Percentiles rank a stretch among this genome's conserved stretches.
These are phyloP conservation scores for Sandelia bainsii DNA, from an alignment of 2,797 vertebrate genomes.

Conservation along the genomic window DNA sequence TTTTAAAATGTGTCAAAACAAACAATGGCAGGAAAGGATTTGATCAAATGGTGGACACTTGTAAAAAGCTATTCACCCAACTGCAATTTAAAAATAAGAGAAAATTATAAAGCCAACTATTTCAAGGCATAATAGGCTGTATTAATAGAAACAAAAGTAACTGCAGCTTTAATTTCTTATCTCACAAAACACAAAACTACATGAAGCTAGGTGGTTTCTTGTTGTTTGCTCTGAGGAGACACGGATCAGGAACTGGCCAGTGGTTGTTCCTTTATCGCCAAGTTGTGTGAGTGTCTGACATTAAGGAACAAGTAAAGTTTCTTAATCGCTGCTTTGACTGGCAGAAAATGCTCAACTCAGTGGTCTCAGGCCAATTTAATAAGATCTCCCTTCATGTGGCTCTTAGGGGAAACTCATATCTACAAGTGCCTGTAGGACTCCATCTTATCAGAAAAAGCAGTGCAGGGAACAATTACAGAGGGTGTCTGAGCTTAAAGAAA, in stretches of 20 bases:
- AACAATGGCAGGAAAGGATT: constrained; percentile 27
- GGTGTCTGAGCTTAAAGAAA: constrained; percentile 55
- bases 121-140: background rate
- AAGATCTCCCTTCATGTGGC: constrained; percentile 65
- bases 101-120: background rate
- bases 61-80: constrained; percentile 5
- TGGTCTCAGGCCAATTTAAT: constrained; percentile 59
- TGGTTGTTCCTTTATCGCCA: constrained; percentile 43
- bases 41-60: constrained; percentile 18
- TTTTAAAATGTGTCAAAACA: constrained; percentile 49
- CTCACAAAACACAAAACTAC: constrained; percentile 45
- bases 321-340: constrained; percentile 60
- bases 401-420: constrained; percentile 69
- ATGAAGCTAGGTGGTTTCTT: constrained; percentile 27
- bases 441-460: constrained; percentile 64
- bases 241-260: constrained; percentile 28
- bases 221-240: constrained; percentile 66
- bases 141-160: constrained; percentile 25
- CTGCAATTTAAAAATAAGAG: background rate
- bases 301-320: constrained; percentile 57
- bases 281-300: constrained; percentile 47
- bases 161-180: constrained; percentile 41
- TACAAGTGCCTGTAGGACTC: constrained; percentile 49
- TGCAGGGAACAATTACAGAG: constrained; percentile 60
- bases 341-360: constrained; percentile 56